Evolutionary conservation across 2,113 vertebrate genomes (phyloP).

Genomic region (Heptranchias perlo): DNA sequence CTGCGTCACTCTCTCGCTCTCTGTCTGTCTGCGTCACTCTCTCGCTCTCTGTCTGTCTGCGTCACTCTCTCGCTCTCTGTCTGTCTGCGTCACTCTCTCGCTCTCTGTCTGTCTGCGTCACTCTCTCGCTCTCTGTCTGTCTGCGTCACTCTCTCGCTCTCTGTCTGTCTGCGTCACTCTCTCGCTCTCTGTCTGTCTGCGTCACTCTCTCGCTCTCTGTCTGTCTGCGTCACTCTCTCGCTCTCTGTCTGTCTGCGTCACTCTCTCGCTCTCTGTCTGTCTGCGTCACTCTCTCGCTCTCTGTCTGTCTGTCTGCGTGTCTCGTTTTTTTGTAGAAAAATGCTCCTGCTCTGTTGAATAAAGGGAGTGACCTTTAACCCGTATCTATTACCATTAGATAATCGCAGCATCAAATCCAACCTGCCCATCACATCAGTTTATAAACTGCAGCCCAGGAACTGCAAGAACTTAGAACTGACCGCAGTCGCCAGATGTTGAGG

Average conservation of each 20-base stretch:
- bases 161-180: not conserved
- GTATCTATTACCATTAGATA: not conserved
- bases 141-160: no score
- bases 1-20: no score
- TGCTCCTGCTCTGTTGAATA: not conserved
- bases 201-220: not conserved
- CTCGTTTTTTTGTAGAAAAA: not conserved
- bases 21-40: no score
- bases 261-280: not conserved
- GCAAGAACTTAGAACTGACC: not conserved
- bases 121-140: no score
- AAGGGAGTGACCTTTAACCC: not conserved
- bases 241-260: not conserved
- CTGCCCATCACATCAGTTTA: not conserved
- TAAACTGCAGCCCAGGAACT: not conserved
- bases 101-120: no score
- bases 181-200: not conserved
- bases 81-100: no score
- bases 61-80: no score
- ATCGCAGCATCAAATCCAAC: not conserved
- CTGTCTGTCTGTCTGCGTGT: not conserved
- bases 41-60: no score
- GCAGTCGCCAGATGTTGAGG: not conserved
- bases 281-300: not conserved
- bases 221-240: not conserved